Percentiles rank a stretch among this genome's conserved stretches.
Evolutionary conservation across 2,113 vertebrate species (phyloP).

Genomic region (Platycercus adscitus): DNA sequence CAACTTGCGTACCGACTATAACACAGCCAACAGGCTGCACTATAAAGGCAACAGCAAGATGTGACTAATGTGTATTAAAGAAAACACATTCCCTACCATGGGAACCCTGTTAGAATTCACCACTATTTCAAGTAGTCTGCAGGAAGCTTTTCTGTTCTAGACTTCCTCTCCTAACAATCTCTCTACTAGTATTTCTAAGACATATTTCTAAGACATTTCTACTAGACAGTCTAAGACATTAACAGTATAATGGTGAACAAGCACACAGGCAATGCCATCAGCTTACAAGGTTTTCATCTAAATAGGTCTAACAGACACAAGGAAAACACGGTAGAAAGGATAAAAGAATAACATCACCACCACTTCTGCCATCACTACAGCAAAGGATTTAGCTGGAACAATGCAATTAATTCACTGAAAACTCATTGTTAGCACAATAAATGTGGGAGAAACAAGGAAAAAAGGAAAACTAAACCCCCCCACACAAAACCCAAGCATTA

Average conservation of each 20-base stretch:
- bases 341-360: background rate
- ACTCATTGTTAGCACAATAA: background rate
- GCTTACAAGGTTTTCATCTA: background rate
- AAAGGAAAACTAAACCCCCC: background rate
- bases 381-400: background rate
- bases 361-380: background rate
- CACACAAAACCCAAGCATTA: background rate
- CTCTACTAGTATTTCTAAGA: background rate
- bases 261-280: background rate
- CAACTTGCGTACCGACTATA: background rate
- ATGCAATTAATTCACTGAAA: background rate
- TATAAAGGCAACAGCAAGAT: conserved; percentile 1
- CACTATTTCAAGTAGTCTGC: background rate
- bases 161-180: background rate
- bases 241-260: background rate
- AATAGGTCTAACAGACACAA: background rate
- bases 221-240: background rate
- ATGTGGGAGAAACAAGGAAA: background rate
- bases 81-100: conserved; percentile 33
- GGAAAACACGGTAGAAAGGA: background rate
- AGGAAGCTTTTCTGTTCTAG: background rate
- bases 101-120: background rate
- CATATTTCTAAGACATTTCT: background rate
- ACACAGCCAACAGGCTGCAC: background rate
- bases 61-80: background rate